Percentiles rank a stretch among this genome's conserved stretches.
Conservation (phyloP, 1,140 invertebrate genomes). For the Penaeus japonicus region DNA sequence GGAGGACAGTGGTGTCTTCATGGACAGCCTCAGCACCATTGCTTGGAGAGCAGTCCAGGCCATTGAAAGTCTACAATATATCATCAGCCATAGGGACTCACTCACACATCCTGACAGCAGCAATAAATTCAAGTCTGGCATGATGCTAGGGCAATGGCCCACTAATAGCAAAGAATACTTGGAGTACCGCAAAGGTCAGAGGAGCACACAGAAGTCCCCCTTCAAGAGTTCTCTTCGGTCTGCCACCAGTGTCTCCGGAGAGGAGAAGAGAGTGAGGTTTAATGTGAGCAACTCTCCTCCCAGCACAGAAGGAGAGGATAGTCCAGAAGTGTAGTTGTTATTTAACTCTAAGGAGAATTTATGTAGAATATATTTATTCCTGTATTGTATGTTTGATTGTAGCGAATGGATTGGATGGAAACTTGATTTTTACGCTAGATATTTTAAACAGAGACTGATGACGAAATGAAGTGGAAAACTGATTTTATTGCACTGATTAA, state of each 20-base stretch:
- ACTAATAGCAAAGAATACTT: slow-evolving; percentile 20
- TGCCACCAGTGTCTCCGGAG: background rate
- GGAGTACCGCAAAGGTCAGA: background rate
- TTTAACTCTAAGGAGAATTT: no score
- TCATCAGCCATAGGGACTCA: no score
- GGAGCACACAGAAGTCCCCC: background rate
- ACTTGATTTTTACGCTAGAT: no score
- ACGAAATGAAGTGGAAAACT: no score
- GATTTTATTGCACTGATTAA: no score
- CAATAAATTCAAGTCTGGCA: background rate
- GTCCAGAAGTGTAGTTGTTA: no score
- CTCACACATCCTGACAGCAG: no score
- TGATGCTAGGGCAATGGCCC: background rate
- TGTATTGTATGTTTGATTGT: no score
- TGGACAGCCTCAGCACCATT: background rate
- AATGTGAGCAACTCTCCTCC: background rate
- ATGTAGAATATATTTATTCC: no score
- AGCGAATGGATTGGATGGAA: no score
- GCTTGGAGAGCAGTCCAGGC: background rate
- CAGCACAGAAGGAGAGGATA: no score
- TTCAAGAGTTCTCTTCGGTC: background rate
- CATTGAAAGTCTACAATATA: background rate
- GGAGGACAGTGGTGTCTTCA: background rate
- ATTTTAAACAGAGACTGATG: no score
- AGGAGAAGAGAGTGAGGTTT: slow-evolving; percentile 29